These are phyloP conservation scores for Parascotia fuliginaria DNA, from an alignment of 2,888 invertebrate species.

Conservation along the genomic window DNA sequence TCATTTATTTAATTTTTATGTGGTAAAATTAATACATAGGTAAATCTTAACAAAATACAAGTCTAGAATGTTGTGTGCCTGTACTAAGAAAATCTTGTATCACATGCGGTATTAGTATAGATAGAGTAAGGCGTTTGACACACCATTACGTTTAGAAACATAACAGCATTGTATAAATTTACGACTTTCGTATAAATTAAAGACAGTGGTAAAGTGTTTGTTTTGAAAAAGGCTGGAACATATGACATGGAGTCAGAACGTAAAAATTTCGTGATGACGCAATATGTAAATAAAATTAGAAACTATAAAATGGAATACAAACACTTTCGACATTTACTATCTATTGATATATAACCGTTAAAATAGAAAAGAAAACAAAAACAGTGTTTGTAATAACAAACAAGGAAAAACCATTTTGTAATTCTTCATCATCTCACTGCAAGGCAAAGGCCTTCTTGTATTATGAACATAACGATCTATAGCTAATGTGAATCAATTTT, in stretches of 20 bases:
- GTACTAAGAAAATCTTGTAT: no score
- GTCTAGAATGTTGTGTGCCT: no score
- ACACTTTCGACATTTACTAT: neutral
- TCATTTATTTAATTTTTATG: no score
- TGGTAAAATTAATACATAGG: no score
- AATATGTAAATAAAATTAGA: conserved; percentile 8
- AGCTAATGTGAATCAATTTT: no score
- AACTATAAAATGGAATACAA: conserved; percentile 1
- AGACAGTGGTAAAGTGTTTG: conserved; percentile 7
- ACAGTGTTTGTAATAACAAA: no score
- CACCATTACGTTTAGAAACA: neutral
- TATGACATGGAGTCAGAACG: conserved; percentile 17
- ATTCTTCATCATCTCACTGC: no score
- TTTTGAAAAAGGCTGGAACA: conserved; percentile 4
- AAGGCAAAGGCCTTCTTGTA: no score
- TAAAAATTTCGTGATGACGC: conserved; percentile 8
- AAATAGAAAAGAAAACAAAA: no score
- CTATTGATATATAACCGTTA: neutral
- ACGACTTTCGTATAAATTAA: neutral
- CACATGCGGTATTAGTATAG: no score
- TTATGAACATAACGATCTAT: no score
- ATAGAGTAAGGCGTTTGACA: neutral
- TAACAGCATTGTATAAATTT: neutral
- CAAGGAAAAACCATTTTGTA: neutral
- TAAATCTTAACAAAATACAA: no score